Percentiles rank a stretch among this genome's conserved stretches.
Conservation (phyloP, 2,797 vertebrate genomes). For the Periparus ater region DNA sequence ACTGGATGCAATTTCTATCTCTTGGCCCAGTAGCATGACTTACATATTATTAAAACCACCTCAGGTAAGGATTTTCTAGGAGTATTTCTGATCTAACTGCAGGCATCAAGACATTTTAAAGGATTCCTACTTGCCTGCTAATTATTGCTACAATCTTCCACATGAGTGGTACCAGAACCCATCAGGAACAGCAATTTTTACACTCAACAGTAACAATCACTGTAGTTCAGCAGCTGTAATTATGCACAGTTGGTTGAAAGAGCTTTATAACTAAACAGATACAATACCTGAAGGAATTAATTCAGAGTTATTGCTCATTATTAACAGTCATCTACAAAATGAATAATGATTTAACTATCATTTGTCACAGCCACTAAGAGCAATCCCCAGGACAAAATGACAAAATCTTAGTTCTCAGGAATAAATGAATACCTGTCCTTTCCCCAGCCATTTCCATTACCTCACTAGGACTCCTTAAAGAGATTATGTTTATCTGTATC, state of each 20-base stretch:
- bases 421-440: not conserved
- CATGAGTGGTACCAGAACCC: not conserved
- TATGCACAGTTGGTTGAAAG: not conserved
- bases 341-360: not conserved
- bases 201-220: not conserved
- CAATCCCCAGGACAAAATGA: not conserved
- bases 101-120: not conserved
- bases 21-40: not conserved
- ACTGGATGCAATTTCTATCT: not conserved
- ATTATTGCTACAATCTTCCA: not conserved
- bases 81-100: not conserved
- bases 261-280: not conserved
- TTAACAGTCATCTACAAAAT: not conserved
- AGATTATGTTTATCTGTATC: accelerated
- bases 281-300: not conserved
- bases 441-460: not conserved
- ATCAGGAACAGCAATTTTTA: not conserved
- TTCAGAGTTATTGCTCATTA: not conserved
- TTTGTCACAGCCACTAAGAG: not conserved
- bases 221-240: not conserved
- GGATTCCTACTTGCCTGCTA: not conserved
- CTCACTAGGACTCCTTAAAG: not conserved
- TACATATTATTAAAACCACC: not conserved
- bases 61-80: not conserved
- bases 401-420: not conserved